A percentile compares a stretch with the other conserved stretches of the same genome.
phyloP scores from a whole-genome alignment of 2,888 invertebrate species.

The Elmis aenea region DNA sequence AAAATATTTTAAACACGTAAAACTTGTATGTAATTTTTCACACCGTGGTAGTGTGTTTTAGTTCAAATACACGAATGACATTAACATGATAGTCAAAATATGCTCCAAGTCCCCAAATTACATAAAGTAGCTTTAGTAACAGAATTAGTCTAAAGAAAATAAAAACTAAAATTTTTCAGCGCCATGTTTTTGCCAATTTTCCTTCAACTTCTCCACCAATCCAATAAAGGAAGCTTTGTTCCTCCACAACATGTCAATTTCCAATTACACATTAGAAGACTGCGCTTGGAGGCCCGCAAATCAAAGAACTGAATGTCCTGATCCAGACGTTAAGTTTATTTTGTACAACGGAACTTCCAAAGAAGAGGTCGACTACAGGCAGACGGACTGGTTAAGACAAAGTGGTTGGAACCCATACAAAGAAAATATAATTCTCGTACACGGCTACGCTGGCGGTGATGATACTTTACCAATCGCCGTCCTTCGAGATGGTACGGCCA shows the following conservation, averaged over 20 bases:
- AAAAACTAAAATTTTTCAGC: too few relatives aligned
- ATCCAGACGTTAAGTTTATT: conserved; percentile 61
- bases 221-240: conserved; percentile 61
- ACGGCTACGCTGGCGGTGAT: conserved; percentile 76
- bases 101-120: too few relatives aligned
- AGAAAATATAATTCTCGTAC: conserved; percentile 66
- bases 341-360: conserved; percentile 57
- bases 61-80: too few relatives aligned
- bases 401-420: conserved; percentile 65
- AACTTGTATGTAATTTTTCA: too few relatives aligned
- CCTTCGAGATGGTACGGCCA: conserved; percentile 61
- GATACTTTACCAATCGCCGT: conserved; percentile 68
- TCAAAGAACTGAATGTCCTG: conserved; percentile 65
- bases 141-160: too few relatives aligned
- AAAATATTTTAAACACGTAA: too few relatives aligned
- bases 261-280: conserved; percentile 60
- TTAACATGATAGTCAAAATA: too few relatives aligned
- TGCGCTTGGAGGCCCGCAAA: conserved; percentile 64
- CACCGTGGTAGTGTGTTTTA: too few relatives aligned
- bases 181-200: too few relatives aligned
- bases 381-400: conserved; percentile 69
- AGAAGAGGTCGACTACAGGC: conserved; percentile 50
- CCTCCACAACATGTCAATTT: conserved; percentile 54
- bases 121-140: too few relatives aligned
- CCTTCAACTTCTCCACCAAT: conserved; percentile 18